phyloP scores from a whole-genome alignment of 2,888 invertebrate species.

The Neoaliturus tenellus region DNA sequence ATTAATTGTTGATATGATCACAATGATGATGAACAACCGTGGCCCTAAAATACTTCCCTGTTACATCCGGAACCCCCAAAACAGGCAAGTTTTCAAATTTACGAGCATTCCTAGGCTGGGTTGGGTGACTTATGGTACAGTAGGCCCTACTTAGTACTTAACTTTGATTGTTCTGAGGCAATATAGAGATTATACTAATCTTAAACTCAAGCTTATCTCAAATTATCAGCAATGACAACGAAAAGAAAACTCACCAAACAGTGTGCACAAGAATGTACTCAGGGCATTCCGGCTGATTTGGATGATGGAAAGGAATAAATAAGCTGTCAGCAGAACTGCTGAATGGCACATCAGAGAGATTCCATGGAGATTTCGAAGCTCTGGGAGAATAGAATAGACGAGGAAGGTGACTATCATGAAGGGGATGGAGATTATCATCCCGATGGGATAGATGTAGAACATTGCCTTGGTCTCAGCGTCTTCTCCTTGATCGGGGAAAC shows the following conservation, averaged over 20 bases:
- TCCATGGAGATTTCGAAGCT: slow-evolving; percentile 73
- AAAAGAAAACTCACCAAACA: slow-evolving; percentile 33
- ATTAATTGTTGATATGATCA: no score
- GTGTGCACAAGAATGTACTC: not conserved
- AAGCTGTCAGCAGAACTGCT: slow-evolving; percentile 66
- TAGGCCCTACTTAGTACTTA: no score
- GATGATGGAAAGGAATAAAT: slow-evolving; percentile 66
- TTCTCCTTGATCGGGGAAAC: slow-evolving; percentile 58
- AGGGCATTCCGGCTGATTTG: slow-evolving; percentile 62
- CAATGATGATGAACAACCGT: no score
- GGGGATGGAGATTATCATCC: slow-evolving; percentile 75
- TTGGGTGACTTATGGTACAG: no score
- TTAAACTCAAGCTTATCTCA: no score
- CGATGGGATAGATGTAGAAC: slow-evolving; percentile 66
- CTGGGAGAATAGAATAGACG: slow-evolving; percentile 74
- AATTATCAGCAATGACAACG: no score
- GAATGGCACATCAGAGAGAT: slow-evolving; percentile 69
- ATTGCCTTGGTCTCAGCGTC: slow-evolving; percentile 52
- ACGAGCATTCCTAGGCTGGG: no score
- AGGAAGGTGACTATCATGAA: slow-evolving; percentile 75
- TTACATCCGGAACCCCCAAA: no score
- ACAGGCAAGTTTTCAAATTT: no score
- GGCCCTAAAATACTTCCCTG: no score
- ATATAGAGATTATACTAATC: no score
- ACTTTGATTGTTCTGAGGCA: no score